Conservation (phyloP, 2,888 invertebrate genomes). For the Aphodius granarius region DNA sequence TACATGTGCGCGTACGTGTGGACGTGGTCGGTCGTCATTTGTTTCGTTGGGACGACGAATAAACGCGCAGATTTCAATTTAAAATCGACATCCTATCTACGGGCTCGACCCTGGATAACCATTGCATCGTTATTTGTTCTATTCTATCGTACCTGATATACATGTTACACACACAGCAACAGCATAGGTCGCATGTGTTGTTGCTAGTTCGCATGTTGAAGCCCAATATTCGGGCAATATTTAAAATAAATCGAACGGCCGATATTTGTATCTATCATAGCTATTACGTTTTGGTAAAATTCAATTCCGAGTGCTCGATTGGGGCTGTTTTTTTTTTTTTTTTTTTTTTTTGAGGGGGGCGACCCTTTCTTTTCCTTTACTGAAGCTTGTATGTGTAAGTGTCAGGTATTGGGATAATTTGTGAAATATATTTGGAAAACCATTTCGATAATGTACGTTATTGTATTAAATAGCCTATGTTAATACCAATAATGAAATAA, state of each 20-base stretch:
- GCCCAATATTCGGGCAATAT: not conserved
- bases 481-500: too few relatives aligned
- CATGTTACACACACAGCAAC: not conserved
- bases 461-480: too few relatives aligned
- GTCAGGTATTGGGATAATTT: too few relatives aligned
- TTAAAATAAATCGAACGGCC: not conserved
- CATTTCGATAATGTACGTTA: too few relatives aligned
- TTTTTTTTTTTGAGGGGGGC: too few relatives aligned
- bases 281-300: not conserved
- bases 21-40: slow-evolving; percentile 1
- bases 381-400: too few relatives aligned
- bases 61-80: slow-evolving; percentile 25
- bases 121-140: not conserved
- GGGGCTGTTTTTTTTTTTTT: too few relatives aligned
- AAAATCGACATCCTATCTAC: slow-evolving; percentile 16
- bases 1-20: slow-evolving; percentile 13
- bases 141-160: not conserved
- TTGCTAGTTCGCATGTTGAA: not conserved
- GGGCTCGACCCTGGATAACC: not conserved
- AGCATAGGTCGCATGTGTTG: not conserved
- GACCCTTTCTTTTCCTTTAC: too few relatives aligned
- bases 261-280: not conserved
- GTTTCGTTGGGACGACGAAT: slow-evolving; percentile 5
- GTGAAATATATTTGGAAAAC: too few relatives aligned
- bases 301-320: not conserved